A percentile compares a stretch with the other conserved stretches of the same genome.
Evolutionary conservation across 2,113 vertebrate species (phyloP).

Genomic region (Coracopsis vasa): DNA sequence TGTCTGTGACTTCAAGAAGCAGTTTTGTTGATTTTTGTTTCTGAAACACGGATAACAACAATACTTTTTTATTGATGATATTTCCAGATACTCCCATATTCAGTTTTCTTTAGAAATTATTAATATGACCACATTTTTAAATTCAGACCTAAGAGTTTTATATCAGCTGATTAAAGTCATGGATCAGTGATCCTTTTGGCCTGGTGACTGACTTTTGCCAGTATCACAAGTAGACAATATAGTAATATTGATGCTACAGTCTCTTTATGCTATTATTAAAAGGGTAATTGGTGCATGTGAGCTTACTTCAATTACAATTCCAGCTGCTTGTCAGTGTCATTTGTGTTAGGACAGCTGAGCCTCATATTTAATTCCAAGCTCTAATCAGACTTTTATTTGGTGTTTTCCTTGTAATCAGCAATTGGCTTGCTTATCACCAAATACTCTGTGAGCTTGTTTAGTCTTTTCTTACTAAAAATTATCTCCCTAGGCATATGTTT

Average conservation of each 20-base stretch:
- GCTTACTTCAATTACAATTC: not conserved
- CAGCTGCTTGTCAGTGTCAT: not conserved
- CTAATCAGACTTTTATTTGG: constrained; percentile 18
- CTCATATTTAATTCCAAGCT: not conserved
- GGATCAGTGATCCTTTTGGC: not conserved
- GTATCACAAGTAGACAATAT: not conserved
- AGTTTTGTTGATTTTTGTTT: not conserved
- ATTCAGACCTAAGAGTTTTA: not conserved
- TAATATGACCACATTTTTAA: not conserved
- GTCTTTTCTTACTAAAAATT: not conserved
- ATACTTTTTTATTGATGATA: not conserved
- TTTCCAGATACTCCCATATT: not conserved
- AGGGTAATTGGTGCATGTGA: not conserved
- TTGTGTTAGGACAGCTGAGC: constrained; percentile 1
- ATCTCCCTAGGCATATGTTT: not conserved
- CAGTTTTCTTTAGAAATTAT: not conserved
- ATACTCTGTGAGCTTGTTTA: not conserved
- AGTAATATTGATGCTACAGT: not conserved
- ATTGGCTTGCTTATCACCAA: not conserved
- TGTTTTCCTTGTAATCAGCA: constrained; percentile 23
- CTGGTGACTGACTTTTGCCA: not conserved
- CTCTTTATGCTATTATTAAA: not conserved
- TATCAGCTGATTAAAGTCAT: not conserved
- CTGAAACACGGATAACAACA: not conserved
- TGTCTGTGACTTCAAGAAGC: not conserved